phyloP scores from a whole-genome alignment of 1,140 invertebrate genomes.

The Zaprionus lachaisei region DNA sequence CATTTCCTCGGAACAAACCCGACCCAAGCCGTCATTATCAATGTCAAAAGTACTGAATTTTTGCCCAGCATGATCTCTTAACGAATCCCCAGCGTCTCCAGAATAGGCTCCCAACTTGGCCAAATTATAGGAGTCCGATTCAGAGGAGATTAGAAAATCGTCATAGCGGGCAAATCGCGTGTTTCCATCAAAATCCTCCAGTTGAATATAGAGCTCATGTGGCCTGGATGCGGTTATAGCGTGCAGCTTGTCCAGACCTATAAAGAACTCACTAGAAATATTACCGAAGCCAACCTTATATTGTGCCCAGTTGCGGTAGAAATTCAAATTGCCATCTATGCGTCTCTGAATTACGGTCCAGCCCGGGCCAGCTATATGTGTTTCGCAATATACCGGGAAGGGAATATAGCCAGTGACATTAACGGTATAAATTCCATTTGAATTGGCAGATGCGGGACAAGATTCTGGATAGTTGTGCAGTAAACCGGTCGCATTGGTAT shows the following conservation, averaged over 20 bases:
- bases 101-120: slow-evolving; percentile 11
- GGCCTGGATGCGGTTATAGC: slow-evolving; percentile 6
- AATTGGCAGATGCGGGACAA: not conserved
- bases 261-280: slow-evolving; percentile 21
- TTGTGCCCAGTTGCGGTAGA: slow-evolving; percentile 17
- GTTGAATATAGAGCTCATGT: slow-evolving; percentile 16
- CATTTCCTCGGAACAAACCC: not conserved
- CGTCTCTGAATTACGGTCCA: slow-evolving; percentile 15
- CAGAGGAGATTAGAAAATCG: not conserved
- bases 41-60: slow-evolving; percentile 17
- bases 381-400: slow-evolving; percentile 2
- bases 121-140: slow-evolving; percentile 2
- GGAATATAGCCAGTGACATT: not conserved
- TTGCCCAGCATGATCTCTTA: not conserved
- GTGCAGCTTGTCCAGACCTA: slow-evolving; percentile 23
- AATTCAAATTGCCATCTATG: slow-evolving; percentile 3
- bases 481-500: not conserved
- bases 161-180: slow-evolving; percentile 13
- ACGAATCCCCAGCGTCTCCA: slow-evolving; percentile 17
- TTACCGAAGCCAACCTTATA: slow-evolving; percentile 28
- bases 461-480: slow-evolving; percentile 1
- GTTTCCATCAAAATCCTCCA: slow-evolving; percentile 9
- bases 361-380: slow-evolving; percentile 3
- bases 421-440: slow-evolving; percentile 9
- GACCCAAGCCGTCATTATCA: slow-evolving; percentile 1